A percentile compares a stretch with the other conserved stretches of the same genome.
Conservation (phyloP, 2,888 invertebrate species). For the Ophioninae sp. region DNA sequence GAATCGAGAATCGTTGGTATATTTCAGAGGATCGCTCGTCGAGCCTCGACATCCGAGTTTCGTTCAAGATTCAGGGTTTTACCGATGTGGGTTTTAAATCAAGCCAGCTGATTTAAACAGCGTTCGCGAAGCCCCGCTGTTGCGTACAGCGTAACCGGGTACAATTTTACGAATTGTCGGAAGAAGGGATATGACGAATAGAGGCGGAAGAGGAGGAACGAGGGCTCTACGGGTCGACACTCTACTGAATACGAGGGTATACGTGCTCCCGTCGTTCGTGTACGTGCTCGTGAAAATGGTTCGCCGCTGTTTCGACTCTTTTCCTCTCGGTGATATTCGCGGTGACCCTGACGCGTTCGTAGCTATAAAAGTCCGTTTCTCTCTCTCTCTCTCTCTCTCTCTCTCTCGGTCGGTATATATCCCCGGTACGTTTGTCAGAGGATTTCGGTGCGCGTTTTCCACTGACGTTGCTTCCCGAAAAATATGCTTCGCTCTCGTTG, state of each 20-base stretch:
- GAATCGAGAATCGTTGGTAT: too few species aligned
- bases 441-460: conserved; percentile 34
- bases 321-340: conserved; percentile 18
- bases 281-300: background rate
- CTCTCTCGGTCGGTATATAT: conserved; percentile 18
- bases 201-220: too few species aligned
- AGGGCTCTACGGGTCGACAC: too few species aligned
- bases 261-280: background rate
- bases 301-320: background rate
- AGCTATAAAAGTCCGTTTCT: conserved; percentile 31
- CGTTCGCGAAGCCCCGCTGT: too few species aligned
- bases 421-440: conserved; percentile 48
- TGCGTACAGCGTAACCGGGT: too few species aligned
- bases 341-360: conserved; percentile 15
- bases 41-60: too few species aligned
- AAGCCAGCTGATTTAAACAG: too few species aligned
- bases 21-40: too few species aligned
- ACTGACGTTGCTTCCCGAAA: conserved; percentile 45
- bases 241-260: background rate
- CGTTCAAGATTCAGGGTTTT: too few species aligned
- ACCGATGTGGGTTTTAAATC: conserved; percentile 8
- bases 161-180: too few species aligned
- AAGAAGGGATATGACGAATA: too few species aligned
- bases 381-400: too few species aligned
- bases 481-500: conserved; percentile 61